A percentile compares a stretch with the other conserved stretches of the same genome.
Conservation (phyloP, 2,797 vertebrate species). For the Labeo calbasu region DNA sequence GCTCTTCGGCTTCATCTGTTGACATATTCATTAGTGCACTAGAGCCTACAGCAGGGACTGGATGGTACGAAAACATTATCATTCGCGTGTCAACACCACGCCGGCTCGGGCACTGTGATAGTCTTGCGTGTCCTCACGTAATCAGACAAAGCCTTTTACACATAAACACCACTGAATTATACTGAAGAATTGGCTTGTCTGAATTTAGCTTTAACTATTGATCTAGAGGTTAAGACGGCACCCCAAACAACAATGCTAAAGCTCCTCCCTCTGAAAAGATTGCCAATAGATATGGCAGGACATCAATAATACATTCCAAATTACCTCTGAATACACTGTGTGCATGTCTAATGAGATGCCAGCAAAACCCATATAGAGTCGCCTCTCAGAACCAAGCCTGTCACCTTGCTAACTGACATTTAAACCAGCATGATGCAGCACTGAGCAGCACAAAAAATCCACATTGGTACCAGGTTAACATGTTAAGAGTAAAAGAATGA, state of each 20-base stretch:
- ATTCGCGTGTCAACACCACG: constrained; percentile 2
- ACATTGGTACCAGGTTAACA: neutral
- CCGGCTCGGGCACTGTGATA: constrained; percentile 31
- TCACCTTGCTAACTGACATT: constrained; percentile 51
- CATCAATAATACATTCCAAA: constrained; percentile 64
- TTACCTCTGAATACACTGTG: constrained; percentile 54
- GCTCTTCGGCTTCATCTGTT: constrained; percentile 47
- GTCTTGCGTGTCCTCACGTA: neutral
- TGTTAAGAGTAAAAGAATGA: neutral
- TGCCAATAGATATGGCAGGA: constrained; percentile 53
- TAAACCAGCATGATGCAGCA: constrained; percentile 33
- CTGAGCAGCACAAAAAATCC: constrained; percentile 6
- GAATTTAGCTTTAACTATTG: constrained; percentile 19
- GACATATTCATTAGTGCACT: constrained; percentile 55
- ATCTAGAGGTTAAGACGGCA: neutral
- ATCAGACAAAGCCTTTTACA: constrained; percentile 17
- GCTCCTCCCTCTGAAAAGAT: constrained; percentile 6
- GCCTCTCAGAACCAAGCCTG: constrained; percentile 23
- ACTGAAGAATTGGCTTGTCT: neutral
- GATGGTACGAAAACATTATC: constrained; percentile 22
- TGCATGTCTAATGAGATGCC: constrained; percentile 55
- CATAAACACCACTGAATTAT: neutral
- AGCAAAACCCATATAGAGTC: constrained; percentile 19
- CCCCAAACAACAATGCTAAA: constrained; percentile 22
- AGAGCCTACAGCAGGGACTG: constrained; percentile 35